Evolutionary conservation across 2,797 vertebrate species (phyloP), one percentile per base, ranked within the genome.

Genomic region (Acipenser ruthenus): DNA sequence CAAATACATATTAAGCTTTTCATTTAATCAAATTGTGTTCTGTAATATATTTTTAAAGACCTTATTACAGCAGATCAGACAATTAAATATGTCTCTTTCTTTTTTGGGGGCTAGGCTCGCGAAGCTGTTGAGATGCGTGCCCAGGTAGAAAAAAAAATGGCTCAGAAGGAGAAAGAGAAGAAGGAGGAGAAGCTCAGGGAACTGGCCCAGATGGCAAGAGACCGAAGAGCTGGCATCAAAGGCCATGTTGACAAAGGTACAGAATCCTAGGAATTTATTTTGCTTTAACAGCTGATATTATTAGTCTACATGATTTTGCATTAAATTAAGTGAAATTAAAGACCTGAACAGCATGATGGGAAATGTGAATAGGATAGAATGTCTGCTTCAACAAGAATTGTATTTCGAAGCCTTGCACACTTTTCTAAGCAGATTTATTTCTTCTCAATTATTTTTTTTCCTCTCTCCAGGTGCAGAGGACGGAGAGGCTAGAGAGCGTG

Each of bases 101-200:
- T 6, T 62, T 4, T 12, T 8, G 59, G 10, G 12, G 8, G 18
- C 18, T 67, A 99, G 96, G 96, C 96, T 80, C 90, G 95, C 70
- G 96, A 99, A 75, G 96, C 96, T 0, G 97, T 99, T 70, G 96
- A 99, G 87, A 98, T 98, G 96, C 90, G 97, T 77, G 96, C 96
- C n/a, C 96, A 99, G 73, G 96, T 99, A 48, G 96, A 99, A 75
- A 94, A 97, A 81, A 99, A 99, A 82, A 97, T 98, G 94, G 97
- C 97, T 50, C 97, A 99, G 77, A 99, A 99, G 60, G 95, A 99
- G 81, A 98, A 99, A 73, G 96, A 99, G 68, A 98, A 98, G 79
- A 98, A 97, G 13, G 95, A 99, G 75, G 95, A 98, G 79, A 98
- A 97, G 72, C 93, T 99, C 48, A 77, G 95, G 77, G 96, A 98